Conservation (phyloP, 2,797 vertebrate genomes). For the Momotus momota region DNA sequence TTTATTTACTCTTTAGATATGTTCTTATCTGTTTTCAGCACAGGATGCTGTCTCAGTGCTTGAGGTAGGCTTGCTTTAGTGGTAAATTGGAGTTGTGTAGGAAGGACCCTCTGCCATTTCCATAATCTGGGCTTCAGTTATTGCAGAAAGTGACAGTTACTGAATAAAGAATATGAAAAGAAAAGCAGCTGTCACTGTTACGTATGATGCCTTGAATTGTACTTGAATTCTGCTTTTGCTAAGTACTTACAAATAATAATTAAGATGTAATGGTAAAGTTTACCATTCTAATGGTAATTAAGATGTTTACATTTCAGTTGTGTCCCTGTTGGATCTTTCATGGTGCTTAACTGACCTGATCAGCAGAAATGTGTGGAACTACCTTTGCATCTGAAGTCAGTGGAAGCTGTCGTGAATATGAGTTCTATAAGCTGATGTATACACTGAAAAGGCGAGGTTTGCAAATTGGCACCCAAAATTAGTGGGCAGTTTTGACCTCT, state of each 20-base stretch:
- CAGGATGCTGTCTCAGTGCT: background rate
- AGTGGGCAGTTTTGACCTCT: background rate
- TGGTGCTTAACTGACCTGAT: background rate
- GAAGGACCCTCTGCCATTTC: background rate
- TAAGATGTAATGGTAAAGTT: background rate
- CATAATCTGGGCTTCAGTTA: background rate
- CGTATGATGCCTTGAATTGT: background rate
- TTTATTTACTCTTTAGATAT: background rate
- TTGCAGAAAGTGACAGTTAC: background rate
- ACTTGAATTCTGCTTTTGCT: background rate
- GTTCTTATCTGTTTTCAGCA: background rate
- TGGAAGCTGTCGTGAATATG: background rate
- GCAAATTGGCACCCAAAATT: background rate
- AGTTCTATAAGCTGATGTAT: background rate
- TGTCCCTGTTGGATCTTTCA: background rate
- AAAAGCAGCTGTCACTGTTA: background rate
- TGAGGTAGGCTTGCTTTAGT: background rate
- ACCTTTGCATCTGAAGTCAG: background rate
- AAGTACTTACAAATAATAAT: background rate
- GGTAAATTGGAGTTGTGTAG: background rate
- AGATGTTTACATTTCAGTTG: background rate
- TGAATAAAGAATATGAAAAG: background rate
- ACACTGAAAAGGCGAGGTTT: background rate
- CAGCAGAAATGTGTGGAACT: background rate
- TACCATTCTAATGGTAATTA: background rate